Percentiles rank a stretch among this genome's conserved stretches.
phyloP scores from a whole-genome alignment of 2,113 vertebrate species.

The Nannospalax galili region DNA sequence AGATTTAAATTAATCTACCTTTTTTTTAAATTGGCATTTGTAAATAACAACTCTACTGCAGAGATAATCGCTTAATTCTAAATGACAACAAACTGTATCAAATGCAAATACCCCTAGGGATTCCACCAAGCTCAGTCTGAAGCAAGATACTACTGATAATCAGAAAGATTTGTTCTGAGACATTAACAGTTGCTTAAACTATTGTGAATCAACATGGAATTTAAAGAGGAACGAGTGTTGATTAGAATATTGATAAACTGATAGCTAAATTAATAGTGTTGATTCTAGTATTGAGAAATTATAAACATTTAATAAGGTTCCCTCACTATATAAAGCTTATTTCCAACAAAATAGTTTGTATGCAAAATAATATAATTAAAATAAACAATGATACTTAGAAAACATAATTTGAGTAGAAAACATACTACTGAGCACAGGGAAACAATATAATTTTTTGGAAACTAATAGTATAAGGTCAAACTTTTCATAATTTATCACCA shows the following conservation, averaged over 20 bases:
- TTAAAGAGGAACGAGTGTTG: not conserved
- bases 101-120: not conserved
- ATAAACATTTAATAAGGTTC: not conserved
- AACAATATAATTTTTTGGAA: not conserved
- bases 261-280: not conserved
- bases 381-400: not conserved
- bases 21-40: slow-evolving; percentile 33
- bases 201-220: not conserved
- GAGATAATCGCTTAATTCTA: slow-evolving; percentile 16
- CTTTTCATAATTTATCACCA: not conserved
- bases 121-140: not conserved
- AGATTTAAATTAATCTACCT: slow-evolving; percentile 27
- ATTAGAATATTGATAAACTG: not conserved
- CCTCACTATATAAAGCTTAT: not conserved
- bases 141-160: not conserved
- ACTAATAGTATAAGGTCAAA: not conserved
- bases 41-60: slow-evolving; percentile 28
- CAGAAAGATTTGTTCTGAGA: not conserved
- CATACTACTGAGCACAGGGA: not conserved
- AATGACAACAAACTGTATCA: not conserved
- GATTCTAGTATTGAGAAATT: not conserved
- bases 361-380: not conserved
- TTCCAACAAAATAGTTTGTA: not conserved
- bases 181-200: not conserved
- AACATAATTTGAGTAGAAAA: not conserved